These are phyloP conservation scores for Ennomos erosarius DNA, from an alignment of 2,888 invertebrate genomes.

Conservation along the genomic window DNA sequence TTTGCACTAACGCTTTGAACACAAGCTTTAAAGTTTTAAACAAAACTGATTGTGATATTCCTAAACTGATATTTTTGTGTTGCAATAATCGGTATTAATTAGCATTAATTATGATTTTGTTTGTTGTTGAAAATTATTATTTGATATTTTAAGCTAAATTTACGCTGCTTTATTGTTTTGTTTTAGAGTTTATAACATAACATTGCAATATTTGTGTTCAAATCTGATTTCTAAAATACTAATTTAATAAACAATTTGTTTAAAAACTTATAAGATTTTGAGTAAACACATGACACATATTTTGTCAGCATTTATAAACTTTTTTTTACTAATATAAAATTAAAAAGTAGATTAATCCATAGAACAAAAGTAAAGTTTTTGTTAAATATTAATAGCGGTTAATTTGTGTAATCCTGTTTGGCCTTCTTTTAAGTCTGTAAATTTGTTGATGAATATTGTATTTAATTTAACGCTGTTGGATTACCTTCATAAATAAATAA, in stretches of 20 bases:
- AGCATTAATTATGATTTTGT: constrained; percentile 23
- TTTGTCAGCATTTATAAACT: constrained; percentile 15
- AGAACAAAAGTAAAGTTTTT: no score
- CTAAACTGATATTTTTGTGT: constrained; percentile 33
- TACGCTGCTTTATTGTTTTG: constrained; percentile 2
- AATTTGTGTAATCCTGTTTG: no score
- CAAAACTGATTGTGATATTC: constrained; percentile 41
- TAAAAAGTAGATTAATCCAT: no score
- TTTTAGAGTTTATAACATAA: no score
- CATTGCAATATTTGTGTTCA: no score
- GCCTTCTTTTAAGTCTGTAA: no score
- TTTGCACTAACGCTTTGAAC: constrained; percentile 37
- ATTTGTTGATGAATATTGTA: no score
- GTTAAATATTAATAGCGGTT: no score
- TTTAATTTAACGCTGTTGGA: no score
- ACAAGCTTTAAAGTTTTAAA: constrained; percentile 33
- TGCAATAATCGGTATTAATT: constrained; percentile 13
- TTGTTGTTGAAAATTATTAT: constrained; percentile 25
- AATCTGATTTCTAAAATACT: no score
- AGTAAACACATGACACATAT: constrained; percentile 18
- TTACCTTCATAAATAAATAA: no score
- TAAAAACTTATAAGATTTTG: neutral
- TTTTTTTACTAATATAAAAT: constrained; percentile 2
- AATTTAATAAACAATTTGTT: no score
- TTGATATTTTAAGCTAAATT: constrained; percentile 4